phyloP scores from a whole-genome alignment of 2,113 vertebrate genomes.

The Albula goreensis region DNA sequence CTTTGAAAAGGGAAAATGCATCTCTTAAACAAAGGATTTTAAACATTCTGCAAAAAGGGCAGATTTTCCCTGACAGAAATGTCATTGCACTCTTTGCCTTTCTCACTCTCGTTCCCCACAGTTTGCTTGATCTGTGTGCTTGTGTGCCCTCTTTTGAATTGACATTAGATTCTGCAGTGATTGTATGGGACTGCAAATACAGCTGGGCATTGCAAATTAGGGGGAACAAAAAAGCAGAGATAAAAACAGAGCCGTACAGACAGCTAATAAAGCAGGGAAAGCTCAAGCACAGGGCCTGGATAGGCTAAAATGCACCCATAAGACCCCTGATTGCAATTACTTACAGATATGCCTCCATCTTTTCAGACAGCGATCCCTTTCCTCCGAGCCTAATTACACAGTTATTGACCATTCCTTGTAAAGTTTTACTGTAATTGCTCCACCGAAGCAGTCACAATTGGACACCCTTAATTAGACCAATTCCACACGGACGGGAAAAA shows the following conservation, averaged over 20 bases:
- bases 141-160: too few species aligned
- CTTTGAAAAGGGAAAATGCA: background rate
- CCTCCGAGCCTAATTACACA: constrained; percentile 52
- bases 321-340: constrained; percentile 62
- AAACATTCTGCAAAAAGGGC: background rate
- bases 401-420: constrained; percentile 59
- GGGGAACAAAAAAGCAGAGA: background rate
- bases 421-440: constrained; percentile 53
- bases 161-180: too few species aligned
- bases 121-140: background rate
- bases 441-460: constrained; percentile 33
- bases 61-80: background rate
- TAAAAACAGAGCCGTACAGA: background rate
- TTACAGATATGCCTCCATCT: constrained; percentile 51
- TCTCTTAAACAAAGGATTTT: background rate
- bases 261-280: constrained; percentile 60
- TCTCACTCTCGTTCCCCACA: background rate
- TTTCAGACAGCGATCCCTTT: constrained; percentile 41
- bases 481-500: constrained; percentile 23
- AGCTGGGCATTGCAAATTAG: background rate
- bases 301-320: constrained; percentile 55
- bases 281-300: constrained; percentile 53
- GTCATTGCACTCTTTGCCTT: background rate
- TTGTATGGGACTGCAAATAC: background rate
- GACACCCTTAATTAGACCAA: constrained; percentile 53